Conservation (phyloP, 2,797 vertebrate genomes). For the Glyptemys insculpta region DNA sequence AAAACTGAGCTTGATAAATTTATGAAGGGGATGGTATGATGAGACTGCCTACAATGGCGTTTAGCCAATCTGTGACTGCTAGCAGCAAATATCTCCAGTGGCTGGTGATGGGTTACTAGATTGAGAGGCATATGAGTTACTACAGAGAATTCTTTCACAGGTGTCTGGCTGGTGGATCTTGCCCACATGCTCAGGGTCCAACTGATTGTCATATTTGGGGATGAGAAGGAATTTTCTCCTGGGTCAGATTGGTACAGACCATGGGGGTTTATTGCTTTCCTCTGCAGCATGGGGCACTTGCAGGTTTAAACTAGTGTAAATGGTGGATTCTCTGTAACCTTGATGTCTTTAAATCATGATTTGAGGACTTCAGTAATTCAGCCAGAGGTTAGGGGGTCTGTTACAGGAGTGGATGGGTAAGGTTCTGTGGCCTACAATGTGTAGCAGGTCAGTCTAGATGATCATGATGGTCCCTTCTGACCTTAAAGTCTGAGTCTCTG, state of each 20-base stretch:
- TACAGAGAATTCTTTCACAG: not conserved
- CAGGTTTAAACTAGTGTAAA: not conserved
- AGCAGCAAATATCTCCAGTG: not conserved
- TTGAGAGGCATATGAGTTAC: not conserved
- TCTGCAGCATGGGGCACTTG: not conserved
- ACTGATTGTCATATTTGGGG: not conserved
- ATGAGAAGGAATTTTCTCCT: too few species aligned
- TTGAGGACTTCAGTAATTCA: not conserved
- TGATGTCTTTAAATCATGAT: not conserved
- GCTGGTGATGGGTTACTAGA: not conserved
- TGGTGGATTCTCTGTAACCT: not conserved
- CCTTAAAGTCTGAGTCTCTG: not conserved
- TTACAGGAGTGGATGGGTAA: not conserved
- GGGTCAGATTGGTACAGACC: not conserved
- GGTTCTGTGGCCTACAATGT: not conserved
- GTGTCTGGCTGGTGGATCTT: not conserved
- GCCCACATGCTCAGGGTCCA: not conserved
- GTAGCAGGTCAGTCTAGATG: not conserved
- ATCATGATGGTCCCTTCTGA: not conserved
- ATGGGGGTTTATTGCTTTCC: rapidly evolving
- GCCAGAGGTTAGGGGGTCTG: not conserved
- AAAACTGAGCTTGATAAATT: too few species aligned
- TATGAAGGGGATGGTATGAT: not conserved
- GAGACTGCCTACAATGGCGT: not conserved
- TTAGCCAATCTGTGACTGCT: not conserved